Conservation (phyloP, 2,113 vertebrate species). For the Hystrix brachyura region DNA sequence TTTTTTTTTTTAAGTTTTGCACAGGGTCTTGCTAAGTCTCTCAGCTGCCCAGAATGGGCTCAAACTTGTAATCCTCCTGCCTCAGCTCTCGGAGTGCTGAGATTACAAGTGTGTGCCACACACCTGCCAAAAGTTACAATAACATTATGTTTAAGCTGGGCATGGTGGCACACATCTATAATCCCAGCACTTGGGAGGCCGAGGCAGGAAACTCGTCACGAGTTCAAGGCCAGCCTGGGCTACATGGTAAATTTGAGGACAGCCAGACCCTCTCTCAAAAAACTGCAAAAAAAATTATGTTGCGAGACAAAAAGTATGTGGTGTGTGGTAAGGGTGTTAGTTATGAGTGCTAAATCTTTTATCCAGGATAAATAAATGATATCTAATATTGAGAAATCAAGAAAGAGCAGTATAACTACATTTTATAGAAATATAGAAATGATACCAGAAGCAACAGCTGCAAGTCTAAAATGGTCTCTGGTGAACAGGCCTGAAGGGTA, state of each 20-base stretch:
- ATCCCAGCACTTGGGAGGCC: neutral
- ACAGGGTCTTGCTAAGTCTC: neutral
- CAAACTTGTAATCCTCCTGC: neutral
- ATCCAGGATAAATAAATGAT: neutral
- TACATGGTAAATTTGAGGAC: neutral
- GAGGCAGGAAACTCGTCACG: neutral
- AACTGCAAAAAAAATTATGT: neutral
- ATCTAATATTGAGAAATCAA: constrained; percentile 15
- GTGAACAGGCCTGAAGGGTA: neutral
- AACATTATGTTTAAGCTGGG: neutral
- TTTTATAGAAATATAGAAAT: constrained; percentile 34
- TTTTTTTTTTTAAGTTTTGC: neutral
- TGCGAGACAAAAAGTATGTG: neutral
- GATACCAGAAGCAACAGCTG: neutral
- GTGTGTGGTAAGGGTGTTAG: neutral
- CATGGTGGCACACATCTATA: neutral
- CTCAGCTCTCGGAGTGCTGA: neutral
- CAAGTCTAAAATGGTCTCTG: neutral
- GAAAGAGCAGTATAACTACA: neutral
- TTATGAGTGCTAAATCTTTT: neutral
- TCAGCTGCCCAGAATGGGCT: neutral
- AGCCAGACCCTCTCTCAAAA: neutral
- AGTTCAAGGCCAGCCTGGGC: neutral
- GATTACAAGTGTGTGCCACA: neutral
- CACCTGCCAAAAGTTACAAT: neutral